Evolutionary conservation across 2,888 invertebrate genomes (phyloP).

Genomic region (Ceratothoa steindachneri): DNA sequence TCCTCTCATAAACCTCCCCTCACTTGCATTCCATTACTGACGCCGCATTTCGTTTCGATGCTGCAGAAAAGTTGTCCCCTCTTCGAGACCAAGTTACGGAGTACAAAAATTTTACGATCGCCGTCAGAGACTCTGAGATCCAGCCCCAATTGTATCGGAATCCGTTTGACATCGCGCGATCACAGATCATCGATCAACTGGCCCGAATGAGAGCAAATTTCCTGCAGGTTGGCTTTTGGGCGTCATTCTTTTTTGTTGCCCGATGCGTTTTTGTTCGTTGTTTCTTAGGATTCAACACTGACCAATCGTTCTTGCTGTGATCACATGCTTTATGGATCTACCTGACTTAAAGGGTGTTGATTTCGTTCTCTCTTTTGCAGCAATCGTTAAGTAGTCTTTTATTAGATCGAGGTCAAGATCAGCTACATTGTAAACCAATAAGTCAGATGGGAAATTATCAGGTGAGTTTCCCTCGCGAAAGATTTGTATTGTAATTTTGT

Average conservation of each 20-base stretch:
- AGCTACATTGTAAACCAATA: conserved; percentile 90
- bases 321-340: no score
- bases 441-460: conserved; percentile 99
- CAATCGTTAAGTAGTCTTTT: conserved; percentile 30
- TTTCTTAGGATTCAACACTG: no score
- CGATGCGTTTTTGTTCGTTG: no score
- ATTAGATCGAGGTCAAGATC: conserved; percentile 59
- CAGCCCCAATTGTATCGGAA: conserved; percentile 75
- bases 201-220: conserved; percentile 87
- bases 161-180: conserved; percentile 89
- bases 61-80: conserved; percentile 31
- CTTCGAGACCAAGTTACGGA: conserved; percentile 46
- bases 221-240: conserved; percentile 55
- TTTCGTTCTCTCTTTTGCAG: conserved; percentile 37
- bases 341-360: no score
- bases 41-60: no score
- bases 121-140: conserved; percentile 60
- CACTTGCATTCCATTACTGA: no score
- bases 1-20: no score
- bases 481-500: no score
- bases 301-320: no score
- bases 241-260: no score
- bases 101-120: conserved; percentile 41
- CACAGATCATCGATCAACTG: conserved; percentile 84
- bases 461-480: conserved; percentile 27